Conservation (phyloP, 2,888 invertebrate species). For the Frankliniella fusca region DNA sequence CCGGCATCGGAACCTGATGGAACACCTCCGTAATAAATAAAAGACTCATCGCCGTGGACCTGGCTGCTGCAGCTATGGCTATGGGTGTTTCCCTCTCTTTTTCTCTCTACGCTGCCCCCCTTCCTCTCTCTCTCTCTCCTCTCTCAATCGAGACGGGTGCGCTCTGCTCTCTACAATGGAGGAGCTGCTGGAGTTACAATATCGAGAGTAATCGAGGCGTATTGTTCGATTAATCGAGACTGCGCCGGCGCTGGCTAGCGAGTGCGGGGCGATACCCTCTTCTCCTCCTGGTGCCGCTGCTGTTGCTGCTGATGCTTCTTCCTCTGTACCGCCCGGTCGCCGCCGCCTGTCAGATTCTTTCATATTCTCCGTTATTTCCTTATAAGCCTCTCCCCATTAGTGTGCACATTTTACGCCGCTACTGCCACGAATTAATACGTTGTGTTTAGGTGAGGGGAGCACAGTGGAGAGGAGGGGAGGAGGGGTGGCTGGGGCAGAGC, state of each 20-base stretch:
- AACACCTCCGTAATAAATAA: neutral
- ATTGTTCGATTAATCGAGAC: no score
- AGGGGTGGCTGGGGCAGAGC: neutral
- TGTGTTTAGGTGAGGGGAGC: neutral
- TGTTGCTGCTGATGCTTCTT: neutral
- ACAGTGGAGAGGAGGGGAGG: neutral
- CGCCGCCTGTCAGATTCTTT: neutral
- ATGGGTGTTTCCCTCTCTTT: neutral
- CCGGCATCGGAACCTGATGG: no score
- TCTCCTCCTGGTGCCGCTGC: neutral
- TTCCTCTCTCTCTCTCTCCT: neutral
- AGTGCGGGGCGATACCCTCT: no score
- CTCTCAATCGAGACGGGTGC: neutral
- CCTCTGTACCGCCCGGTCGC: neutral
- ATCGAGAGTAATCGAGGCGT: no score
- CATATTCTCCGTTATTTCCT: neutral
- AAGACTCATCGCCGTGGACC: neutral
- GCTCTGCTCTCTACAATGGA: no score
- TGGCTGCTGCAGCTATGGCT: no score
- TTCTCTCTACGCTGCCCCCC: neutral
- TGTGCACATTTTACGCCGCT: neutral
- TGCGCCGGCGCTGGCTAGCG: no score
- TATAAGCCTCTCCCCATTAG: neutral
- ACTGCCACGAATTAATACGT: neutral
- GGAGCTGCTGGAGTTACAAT: no score